A percentile compares a stretch with the other conserved stretches of the same genome.
Evolutionary conservation across 2,888 invertebrate species (phyloP).

Genomic region (Habrosyne pyritoides): DNA sequence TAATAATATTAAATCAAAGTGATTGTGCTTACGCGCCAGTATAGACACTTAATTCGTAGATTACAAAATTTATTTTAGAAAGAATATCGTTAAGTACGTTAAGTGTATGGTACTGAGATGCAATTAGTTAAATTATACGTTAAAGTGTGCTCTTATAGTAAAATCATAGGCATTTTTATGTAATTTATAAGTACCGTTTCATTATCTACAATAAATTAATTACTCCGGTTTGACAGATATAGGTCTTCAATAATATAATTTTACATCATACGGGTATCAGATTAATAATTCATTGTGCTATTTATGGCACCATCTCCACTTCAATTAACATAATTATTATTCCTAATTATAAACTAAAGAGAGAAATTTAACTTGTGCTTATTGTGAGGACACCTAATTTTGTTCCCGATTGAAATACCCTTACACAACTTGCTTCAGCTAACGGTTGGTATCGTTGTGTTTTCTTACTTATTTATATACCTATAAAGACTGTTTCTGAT

Average conservation of each 20-base stretch:
- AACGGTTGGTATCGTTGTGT: conserved; percentile 6
- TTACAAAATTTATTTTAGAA: conserved; percentile 7
- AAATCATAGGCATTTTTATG: conserved; percentile 22
- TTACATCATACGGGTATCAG: conserved; percentile 33
- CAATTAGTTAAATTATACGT: conserved; percentile 20
- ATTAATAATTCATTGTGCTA: conserved; percentile 44
- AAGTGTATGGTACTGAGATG: conserved; percentile 21
- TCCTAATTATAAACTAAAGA: conserved; percentile 44
- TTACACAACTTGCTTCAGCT: conserved; percentile 6
- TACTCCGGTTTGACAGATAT: not conserved
- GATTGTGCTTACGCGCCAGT: conserved; percentile 18
- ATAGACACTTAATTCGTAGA: not conserved
- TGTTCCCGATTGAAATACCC: conserved; percentile 15
- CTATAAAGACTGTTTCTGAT: not conserved
- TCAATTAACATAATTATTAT: conserved; percentile 26
- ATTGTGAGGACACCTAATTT: conserved; percentile 7
- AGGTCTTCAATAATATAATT: not conserved
- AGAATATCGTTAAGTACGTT: conserved; percentile 16
- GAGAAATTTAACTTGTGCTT: conserved; percentile 42
- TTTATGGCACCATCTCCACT: conserved; percentile 36
- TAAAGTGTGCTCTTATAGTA: conserved; percentile 25
- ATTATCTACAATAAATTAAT: conserved; percentile 9
- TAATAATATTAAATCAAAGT: conserved; percentile 11
- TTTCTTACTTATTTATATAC: not conserved
- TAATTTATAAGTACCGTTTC: conserved; percentile 17